phyloP scores from a whole-genome alignment of 92 coral and sea anemone species.

The Porites divaricata region DNA sequence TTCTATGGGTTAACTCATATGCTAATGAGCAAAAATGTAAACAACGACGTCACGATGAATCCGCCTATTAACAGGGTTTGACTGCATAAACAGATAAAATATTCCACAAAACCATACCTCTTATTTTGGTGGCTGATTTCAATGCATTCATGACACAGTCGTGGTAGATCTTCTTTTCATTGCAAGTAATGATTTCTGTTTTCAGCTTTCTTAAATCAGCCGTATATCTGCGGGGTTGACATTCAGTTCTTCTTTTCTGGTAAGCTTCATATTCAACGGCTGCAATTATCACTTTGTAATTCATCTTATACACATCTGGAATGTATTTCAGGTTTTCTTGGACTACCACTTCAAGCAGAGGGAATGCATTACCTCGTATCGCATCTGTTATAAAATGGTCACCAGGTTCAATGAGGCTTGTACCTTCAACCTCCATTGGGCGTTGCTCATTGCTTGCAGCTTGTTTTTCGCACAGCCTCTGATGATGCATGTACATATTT shows the following conservation, averaged over 20 bases:
- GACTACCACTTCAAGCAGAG: conserved; percentile 24
- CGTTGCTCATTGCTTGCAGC: not conserved
- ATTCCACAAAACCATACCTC: no score
- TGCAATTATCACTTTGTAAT: conserved; percentile 1
- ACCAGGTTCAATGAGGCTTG: conserved; percentile 52
- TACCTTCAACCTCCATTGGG: conserved; percentile 34
- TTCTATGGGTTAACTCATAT: no score
- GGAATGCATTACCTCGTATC: not conserved
- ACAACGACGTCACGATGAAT: no score
- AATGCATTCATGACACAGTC: not conserved
- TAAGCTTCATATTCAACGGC: conserved; percentile 15
- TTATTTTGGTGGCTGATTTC: not conserved
- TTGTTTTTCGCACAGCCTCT: not conserved
- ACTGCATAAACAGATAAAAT: no score
- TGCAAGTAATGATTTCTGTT: not conserved
- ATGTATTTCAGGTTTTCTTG: conserved; percentile 8
- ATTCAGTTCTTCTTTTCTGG: not conserved
- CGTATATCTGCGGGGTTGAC: conserved; percentile 7
- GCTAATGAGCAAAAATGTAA: no score
- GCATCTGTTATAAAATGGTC: conserved; percentile 29
- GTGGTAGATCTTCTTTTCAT: not conserved
- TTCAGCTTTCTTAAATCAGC: conserved; percentile 19
- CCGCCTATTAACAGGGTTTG: no score
- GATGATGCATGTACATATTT: not conserved
- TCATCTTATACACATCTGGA: not conserved